Evolutionary conservation across 2,888 invertebrate genomes (phyloP).

Genomic region (Pyrochroa serraticornis): DNA sequence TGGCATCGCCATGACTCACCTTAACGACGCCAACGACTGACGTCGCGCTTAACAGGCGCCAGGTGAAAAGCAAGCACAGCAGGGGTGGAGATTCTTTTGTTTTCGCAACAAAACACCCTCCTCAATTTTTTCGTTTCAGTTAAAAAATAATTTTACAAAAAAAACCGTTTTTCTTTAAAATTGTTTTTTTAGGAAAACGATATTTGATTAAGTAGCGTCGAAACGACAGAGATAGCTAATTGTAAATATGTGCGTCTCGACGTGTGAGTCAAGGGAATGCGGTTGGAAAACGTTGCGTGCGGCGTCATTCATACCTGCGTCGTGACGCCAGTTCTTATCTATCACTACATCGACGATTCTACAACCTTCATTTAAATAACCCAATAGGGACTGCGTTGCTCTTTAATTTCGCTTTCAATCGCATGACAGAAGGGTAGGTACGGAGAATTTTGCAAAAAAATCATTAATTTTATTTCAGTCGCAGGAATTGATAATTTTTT

Average conservation of each 20-base stretch:
- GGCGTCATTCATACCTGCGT: conserved; percentile 54
- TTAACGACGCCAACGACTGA: conserved; percentile 30
- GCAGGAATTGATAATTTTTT: too few species aligned
- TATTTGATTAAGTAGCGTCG: neutral
- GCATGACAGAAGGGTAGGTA: neutral
- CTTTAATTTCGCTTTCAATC: conserved; percentile 32
- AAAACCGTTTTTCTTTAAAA: neutral
- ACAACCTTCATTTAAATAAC: conserved; percentile 28
- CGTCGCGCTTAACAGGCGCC: conserved; percentile 36
- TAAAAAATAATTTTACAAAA: neutral
- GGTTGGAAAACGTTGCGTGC: conserved; percentile 46
- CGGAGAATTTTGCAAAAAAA: too few species aligned
- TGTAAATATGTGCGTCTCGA: conserved; percentile 5
- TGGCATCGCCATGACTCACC: conserved; percentile 31
- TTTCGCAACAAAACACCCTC: neutral
- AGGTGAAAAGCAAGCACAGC: conserved; percentile 29
- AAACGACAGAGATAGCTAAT: neutral
- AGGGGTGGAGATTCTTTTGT: conserved; percentile 4
- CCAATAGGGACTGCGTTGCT: conserved; percentile 20
- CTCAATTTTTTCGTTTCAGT: neutral
- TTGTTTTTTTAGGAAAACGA: neutral
- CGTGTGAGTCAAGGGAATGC: conserved; percentile 40
- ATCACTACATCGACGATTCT: conserved; percentile 42
- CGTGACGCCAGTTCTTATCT: conserved; percentile 44
- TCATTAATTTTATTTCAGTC: too few species aligned